These are phyloP conservation scores for Drosophila koepferae DNA, from an alignment of 2,888 invertebrate species.

Conservation along the genomic window DNA sequence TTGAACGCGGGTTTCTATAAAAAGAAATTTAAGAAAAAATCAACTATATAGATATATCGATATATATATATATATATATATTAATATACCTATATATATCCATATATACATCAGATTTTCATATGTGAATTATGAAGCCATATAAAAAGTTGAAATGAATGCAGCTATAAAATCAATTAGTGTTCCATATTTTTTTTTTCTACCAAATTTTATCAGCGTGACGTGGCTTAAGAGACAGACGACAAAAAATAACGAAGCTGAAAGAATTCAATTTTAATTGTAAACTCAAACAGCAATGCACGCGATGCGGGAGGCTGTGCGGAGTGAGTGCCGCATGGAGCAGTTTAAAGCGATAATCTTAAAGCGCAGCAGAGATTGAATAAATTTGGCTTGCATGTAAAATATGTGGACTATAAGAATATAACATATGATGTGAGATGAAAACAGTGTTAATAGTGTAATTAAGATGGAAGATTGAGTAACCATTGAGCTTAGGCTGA, in stretches of 20 bases:
- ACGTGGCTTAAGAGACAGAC: slow-evolving; percentile 2
- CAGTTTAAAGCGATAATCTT: not conserved
- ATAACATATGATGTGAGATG: no score
- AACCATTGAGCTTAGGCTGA: no score
- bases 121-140: slow-evolving; percentile 4
- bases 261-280: not conserved
- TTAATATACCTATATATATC: no score
- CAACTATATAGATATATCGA: not conserved
- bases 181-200: not conserved
- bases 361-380: not conserved
- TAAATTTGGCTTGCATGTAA: not conserved
- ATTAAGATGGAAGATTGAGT: no score
- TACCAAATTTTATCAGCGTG: slow-evolving; percentile 3
- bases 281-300: not conserved
- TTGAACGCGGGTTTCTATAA: not conserved
- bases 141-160: slow-evolving; percentile 25
- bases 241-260: not conserved
- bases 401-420: not conserved
- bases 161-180: slow-evolving; percentile 42
- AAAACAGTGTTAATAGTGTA: no score
- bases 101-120: not conserved
- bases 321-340: not conserved
- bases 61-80: not conserved
- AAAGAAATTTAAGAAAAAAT: slow-evolving; percentile 8
- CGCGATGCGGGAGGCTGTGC: not conserved